These are phyloP conservation scores for Thinocorus orbignyianus DNA, from an alignment of 2,113 vertebrate genomes.

Conservation along the genomic window DNA sequence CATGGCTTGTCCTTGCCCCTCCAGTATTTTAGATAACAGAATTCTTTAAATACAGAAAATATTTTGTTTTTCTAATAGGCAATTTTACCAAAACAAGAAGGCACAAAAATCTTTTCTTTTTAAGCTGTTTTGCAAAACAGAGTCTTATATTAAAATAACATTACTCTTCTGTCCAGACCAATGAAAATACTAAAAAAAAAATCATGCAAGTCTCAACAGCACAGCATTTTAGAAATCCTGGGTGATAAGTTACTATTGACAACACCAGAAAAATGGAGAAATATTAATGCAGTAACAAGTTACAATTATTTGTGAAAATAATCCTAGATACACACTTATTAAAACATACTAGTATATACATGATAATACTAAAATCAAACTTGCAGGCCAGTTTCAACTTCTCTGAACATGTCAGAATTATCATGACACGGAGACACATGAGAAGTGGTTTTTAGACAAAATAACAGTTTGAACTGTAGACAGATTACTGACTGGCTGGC, in stretches of 20 bases:
- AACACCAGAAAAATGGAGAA: neutral
- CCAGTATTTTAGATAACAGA: neutral
- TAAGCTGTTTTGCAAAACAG: neutral
- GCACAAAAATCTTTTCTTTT: neutral
- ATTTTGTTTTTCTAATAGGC: neutral
- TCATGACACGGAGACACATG: neutral
- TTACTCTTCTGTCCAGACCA: neutral
- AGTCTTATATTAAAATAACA: neutral
- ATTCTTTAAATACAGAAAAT: neutral
- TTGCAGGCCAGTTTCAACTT: neutral
- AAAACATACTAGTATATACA: neutral
- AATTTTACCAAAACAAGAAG: neutral
- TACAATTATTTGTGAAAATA: neutral
- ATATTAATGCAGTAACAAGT: neutral
- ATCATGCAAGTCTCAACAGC: neutral
- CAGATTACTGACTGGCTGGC: neutral
- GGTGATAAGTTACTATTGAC: neutral
- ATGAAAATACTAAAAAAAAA: neutral
- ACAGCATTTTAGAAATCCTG: neutral
- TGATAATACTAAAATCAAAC: neutral
- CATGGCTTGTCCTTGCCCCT: neutral
- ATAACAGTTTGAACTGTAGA: neutral
- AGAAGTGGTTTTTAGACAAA: neutral
- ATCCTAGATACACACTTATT: accelerated
- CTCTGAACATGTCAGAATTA: neutral